Percentiles rank a stretch among this genome's conserved stretches.
phyloP scores from a whole-genome alignment of 2,113 vertebrate genomes.

The Sakesphorus luctuosus region DNA sequence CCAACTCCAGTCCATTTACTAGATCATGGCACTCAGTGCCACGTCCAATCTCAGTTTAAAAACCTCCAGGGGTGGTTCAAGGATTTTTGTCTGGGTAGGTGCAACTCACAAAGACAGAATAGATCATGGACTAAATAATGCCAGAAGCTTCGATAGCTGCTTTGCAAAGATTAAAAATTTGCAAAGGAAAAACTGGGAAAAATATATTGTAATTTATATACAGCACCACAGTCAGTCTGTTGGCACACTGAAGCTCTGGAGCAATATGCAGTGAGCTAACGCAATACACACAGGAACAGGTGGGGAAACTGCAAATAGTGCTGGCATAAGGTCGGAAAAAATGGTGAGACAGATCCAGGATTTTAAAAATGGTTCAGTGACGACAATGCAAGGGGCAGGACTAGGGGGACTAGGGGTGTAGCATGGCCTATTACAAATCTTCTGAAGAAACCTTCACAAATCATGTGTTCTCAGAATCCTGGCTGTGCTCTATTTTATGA shows the following conservation, averaged over 20 bases:
- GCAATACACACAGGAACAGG: constrained; percentile 72
- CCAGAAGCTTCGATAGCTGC: not conserved
- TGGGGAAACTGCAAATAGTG: constrained; percentile 81
- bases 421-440: not conserved
- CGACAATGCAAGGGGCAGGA: constrained; percentile 59
- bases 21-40: no score
- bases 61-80: not conserved
- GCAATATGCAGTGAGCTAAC: constrained; percentile 1
- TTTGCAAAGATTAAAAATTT: not conserved
- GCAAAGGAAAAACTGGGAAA: not conserved
- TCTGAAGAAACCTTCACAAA: not conserved
- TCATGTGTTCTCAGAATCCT: not conserved
- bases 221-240: not conserved
- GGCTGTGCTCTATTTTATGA: not conserved
- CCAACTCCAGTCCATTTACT: no score
- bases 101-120: not conserved
- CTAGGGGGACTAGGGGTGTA: not conserved
- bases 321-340: constrained; percentile 77
- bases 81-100: not conserved
- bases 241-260: not conserved
- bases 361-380: constrained; percentile 74
- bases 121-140: not conserved
- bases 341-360: constrained; percentile 70
- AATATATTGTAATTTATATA: not conserved
- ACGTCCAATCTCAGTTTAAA: no score